Evolutionary conservation across 2,888 invertebrate species (phyloP).

Genomic region (Synanthedon vespiformis): DNA sequence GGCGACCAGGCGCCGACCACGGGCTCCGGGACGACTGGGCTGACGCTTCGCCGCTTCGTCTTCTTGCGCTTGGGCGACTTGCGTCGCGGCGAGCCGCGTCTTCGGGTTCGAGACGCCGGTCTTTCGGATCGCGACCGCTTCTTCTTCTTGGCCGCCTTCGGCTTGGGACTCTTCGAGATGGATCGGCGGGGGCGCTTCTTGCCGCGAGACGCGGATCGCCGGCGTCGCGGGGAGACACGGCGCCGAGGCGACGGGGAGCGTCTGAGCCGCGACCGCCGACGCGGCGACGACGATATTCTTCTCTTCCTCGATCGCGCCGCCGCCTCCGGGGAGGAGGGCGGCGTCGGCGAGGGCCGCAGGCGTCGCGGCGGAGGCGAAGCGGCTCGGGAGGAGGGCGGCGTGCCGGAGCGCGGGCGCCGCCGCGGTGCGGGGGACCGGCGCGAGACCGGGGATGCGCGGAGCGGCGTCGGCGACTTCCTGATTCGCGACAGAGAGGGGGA

Average conservation of each 20-base stretch:
- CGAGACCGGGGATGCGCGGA: constrained; percentile 10
- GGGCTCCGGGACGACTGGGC: constrained; percentile 28
- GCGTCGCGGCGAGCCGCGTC: constrained; percentile 21
- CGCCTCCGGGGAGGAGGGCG: constrained; percentile 8
- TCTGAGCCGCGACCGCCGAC: constrained; percentile 20
- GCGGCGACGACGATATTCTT: constrained; percentile 10
- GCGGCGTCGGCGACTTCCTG: constrained; percentile 9
- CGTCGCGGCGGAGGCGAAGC: constrained; percentile 10
- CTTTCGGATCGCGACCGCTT: constrained; percentile 34
- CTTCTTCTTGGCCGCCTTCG: constrained; percentile 30
- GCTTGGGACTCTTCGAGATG: constrained; percentile 25
- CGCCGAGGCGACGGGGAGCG: constrained; percentile 19
- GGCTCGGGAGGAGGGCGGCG: constrained; percentile 12
- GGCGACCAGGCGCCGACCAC: constrained; percentile 21
- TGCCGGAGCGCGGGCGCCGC: constrained; percentile 12
- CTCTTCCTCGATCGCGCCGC: constrained; percentile 4
- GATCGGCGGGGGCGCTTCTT: constrained; percentile 30
- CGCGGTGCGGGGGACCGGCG: constrained; percentile 15
- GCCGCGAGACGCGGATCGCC: constrained; percentile 22
- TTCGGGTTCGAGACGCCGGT: constrained; percentile 13
- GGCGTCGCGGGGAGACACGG: constrained; percentile 23
- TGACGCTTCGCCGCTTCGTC: constrained; percentile 29
- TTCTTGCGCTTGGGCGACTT: constrained; percentile 38
- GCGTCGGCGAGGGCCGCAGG: constrained; percentile 11
- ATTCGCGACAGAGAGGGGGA: constrained; percentile 15